These are phyloP conservation scores for Pharmacophagus antenor DNA, from an alignment of 2,888 invertebrate species.

Conservation along the genomic window DNA sequence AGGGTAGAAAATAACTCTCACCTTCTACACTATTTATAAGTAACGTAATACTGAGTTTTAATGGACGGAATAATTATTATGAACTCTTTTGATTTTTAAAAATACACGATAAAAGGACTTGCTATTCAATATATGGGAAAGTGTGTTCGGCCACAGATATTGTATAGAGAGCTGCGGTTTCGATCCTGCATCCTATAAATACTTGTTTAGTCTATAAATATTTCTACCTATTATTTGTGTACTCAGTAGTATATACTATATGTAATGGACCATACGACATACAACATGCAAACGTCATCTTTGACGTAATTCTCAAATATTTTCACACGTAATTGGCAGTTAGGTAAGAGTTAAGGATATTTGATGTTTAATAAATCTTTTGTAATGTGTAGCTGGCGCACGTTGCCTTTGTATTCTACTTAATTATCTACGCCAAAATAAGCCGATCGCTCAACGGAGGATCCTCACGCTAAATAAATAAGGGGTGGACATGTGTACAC, in stretches of 20 bases:
- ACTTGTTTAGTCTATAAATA: too few species aligned
- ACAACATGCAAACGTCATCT: too few species aligned
- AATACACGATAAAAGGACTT: not conserved
- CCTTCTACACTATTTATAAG: too few species aligned
- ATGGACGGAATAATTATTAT: too few species aligned
- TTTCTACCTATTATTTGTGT: too few species aligned
- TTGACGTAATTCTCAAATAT: not conserved
- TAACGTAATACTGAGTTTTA: too few species aligned
- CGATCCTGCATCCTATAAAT: too few species aligned
- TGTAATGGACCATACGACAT: too few species aligned
- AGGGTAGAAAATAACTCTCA: too few species aligned
- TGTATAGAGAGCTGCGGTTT: not conserved
- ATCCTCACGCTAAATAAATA: slow-evolving; percentile 70
- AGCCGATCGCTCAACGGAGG: slow-evolving; percentile 74
- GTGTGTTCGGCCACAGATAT: not conserved
- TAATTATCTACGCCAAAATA: slow-evolving; percentile 74
- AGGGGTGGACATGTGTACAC: slow-evolving; percentile 42
- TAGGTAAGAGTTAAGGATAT: not conserved
- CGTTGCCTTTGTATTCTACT: slow-evolving; percentile 53
- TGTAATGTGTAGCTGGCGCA: slow-evolving; percentile 35
- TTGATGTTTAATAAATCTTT: slow-evolving; percentile 23
- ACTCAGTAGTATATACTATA: too few species aligned
- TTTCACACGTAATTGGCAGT: not conserved
- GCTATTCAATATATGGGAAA: not conserved
- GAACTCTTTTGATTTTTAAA: not conserved